Base-by-base conservation (phyloP, 2,797 vertebrate genomes). In the Manis javanica region DNA sequence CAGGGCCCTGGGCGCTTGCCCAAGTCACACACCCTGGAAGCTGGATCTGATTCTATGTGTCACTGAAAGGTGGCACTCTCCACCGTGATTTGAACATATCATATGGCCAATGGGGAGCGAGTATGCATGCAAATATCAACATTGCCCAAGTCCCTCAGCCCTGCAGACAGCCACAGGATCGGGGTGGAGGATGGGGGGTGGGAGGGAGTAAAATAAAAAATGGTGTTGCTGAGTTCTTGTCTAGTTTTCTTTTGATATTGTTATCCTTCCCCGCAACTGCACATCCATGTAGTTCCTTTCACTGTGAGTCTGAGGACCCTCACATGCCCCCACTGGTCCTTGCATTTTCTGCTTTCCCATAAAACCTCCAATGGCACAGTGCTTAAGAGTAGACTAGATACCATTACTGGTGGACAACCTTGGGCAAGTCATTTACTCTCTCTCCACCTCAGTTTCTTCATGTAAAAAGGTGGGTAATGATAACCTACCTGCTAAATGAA, bases 51-150 rank as follows among this genome's bases (percentile, higher is more conserved):
- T 79, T 93, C 42, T 31, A 13, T 19, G 63, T 87, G 59, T 91
- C 87, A 75, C 1, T 79, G 85, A 74, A 96, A 79, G 95, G 61
- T 46, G 81, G 24, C 69, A 59, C 46, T 90, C 94, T 88, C 21
- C n/a, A 31, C 29, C 88, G 69, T 46, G 59, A 71, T 82, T 75
- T 79, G 82, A 63, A 86, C n/a, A 42, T 21, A 34, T 82, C 61
- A 19, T 16, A 10, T 64, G 53, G 59, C 72, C 78, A 63, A 31
- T 26, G 24, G 64, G 81, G 74, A 91, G 57, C 87, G 87, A 87
- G 78, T 29, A 34, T 9, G 57, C 72, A 46, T 46, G 1, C 18
- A 59, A 64, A 55, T 26, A 57, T 37, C 72, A 77, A 85, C 51
- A 37, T 87, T 74, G 85, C 68, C 11, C 29, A 88, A 29, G 72